These are phyloP conservation scores for Sabatieria punctata DNA, from an alignment of 2,888 invertebrate species.

Conservation along the genomic window DNA sequence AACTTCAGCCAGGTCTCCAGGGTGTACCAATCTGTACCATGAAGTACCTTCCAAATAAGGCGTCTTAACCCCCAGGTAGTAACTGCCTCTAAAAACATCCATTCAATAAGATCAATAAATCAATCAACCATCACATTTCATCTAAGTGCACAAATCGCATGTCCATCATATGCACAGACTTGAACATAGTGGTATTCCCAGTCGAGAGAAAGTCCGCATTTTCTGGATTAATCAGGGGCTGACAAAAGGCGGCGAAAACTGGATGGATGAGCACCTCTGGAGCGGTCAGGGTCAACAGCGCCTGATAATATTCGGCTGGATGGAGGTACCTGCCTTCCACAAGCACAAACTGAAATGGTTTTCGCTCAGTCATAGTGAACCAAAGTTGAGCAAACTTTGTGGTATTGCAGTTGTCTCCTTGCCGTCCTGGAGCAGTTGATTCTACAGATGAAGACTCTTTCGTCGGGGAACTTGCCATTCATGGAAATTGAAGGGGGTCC, in stretches of 20 bases:
- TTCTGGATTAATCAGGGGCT: constrained; percentile 93
- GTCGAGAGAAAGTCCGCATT: constrained; percentile 67
- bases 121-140: constrained; percentile 11
- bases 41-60: constrained; percentile 72
- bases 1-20: constrained; percentile 82
- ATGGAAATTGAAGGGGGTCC: constrained; percentile 17
- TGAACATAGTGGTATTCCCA: constrained; percentile 92
- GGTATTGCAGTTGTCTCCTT: constrained; percentile 85
- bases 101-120: background rate
- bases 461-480: constrained; percentile 32
- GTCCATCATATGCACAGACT: constrained; percentile 90
- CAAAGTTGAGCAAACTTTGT: too few relatives aligned
- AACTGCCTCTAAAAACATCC: constrained; percentile 63
- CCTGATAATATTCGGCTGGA: constrained; percentile 25
- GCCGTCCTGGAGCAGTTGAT: constrained; percentile 96
- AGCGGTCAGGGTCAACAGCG: constrained; percentile 15
- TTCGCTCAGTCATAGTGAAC: background rate
- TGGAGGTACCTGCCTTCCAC: constrained; percentile 81
- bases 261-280: constrained; percentile 44
- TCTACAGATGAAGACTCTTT: constrained; percentile 77
- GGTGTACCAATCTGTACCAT: constrained; percentile 89
- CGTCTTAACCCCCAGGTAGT: constrained; percentile 76
- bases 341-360: constrained; percentile 61
- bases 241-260: constrained; percentile 87
- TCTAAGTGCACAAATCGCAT: constrained; percentile 94